phyloP scores from a whole-genome alignment of 2,797 vertebrate species.

The Pristis pectinata region DNA sequence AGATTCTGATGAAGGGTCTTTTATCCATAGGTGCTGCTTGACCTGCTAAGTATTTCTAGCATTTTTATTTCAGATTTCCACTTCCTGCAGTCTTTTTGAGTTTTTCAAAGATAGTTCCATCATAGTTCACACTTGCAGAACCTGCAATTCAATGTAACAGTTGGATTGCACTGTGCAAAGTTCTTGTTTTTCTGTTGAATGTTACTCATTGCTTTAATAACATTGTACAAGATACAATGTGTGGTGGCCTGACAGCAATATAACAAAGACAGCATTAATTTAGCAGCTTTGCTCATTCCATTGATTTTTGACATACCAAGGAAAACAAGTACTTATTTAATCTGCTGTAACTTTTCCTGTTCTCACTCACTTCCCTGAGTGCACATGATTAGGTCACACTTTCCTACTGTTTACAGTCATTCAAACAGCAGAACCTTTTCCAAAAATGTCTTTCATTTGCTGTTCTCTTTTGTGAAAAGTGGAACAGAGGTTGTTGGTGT shows the following conservation, averaged over 20 bases:
- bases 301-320: constrained; percentile 27
- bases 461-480: not conserved
- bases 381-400: not conserved
- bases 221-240: not conserved
- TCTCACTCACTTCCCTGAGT: not conserved
- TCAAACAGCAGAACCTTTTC: not conserved
- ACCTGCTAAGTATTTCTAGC: too few relatives aligned
- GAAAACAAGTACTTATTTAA: not conserved
- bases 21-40: too few relatives aligned
- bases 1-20: too few relatives aligned
- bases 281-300: not conserved
- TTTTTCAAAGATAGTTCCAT: not conserved
- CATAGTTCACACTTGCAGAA: not conserved
- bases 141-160: not conserved
- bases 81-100: too few relatives aligned
- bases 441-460: not conserved
- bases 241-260: not conserved
- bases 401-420: not conserved
- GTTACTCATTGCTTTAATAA: not conserved
- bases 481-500: not conserved
- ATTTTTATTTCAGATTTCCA: too few relatives aligned
- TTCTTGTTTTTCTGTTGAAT: not conserved
- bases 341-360: not conserved
- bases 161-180: not conserved
- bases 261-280: not conserved